Evolutionary conservation across 30 jellyfish, hydroid and myxozoan genomes (phyloP).

Genomic region (Hydra vulgaris): DNA sequence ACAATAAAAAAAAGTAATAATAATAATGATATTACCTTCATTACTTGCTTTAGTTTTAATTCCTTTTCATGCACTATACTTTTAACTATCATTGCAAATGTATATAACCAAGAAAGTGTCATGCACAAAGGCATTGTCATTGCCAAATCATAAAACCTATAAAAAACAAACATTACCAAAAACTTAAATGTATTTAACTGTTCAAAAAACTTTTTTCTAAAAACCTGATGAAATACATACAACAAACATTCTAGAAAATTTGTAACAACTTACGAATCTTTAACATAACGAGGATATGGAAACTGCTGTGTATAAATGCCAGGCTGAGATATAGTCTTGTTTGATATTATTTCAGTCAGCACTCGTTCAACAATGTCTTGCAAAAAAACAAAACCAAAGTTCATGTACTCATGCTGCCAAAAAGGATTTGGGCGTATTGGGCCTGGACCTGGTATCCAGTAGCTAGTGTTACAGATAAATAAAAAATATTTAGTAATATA

Average conservation of each 20-base stretch:
- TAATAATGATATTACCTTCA: conserved; percentile 41
- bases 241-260: background rate
- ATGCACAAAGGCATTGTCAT: conserved; percentile 50
- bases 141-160: conserved; percentile 34
- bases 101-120: conserved; percentile 74
- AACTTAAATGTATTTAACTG: background rate
- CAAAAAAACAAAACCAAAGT: conserved; percentile 63
- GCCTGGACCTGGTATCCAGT: conserved; percentile 91
- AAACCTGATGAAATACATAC: background rate
- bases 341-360: conserved; percentile 38
- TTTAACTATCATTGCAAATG: conserved; percentile 59
- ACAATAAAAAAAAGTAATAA: too few relatives aligned
- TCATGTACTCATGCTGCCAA: conserved; percentile 42
- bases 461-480: conserved; percentile 31
- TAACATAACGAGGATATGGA: conserved; percentile 79
- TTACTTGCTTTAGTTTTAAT: conserved; percentile 61
- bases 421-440: conserved; percentile 34
- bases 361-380: conserved; percentile 78
- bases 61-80: conserved; percentile 67
- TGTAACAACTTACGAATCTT: conserved; percentile 63
- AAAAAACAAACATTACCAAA: background rate
- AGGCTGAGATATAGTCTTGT: conserved; percentile 53
- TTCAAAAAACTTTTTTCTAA: background rate
- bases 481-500: background rate
- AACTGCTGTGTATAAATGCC: conserved; percentile 69